These are phyloP conservation scores for Miichthys miiuy DNA, from an alignment of 2,797 vertebrate species.

Conservation along the genomic window DNA sequence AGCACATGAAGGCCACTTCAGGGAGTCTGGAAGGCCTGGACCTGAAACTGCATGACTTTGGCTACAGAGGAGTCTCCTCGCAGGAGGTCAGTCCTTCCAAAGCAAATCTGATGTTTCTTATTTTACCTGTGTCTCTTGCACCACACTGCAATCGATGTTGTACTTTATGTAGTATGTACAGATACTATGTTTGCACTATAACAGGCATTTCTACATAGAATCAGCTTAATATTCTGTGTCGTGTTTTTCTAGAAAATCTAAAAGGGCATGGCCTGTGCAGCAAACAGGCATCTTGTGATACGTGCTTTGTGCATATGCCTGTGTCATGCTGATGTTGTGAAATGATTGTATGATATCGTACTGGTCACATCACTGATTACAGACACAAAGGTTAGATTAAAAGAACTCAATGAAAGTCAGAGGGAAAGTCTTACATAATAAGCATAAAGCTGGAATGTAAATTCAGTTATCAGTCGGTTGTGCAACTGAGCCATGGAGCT, in stretches of 20 bases:
- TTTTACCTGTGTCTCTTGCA: not conserved
- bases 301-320: not conserved
- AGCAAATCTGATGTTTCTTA: not conserved
- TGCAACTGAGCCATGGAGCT: not conserved
- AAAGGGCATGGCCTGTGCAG: not conserved
- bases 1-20: slow-evolving; percentile 84
- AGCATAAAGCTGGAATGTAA: slow-evolving; percentile 1
- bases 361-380: not conserved
- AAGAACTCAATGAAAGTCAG: not conserved
- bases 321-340: slow-evolving; percentile 3
- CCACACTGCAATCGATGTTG: not conserved
- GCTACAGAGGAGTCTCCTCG: slow-evolving; percentile 87
- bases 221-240: not conserved
- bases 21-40: slow-evolving; percentile 86
- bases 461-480: slow-evolving; percentile 5
- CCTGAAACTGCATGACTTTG: slow-evolving; percentile 86
- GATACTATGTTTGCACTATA: too few relatives aligned
- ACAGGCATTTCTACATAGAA: too few relatives aligned
- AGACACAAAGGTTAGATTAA: slow-evolving; percentile 20
- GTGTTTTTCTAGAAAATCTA: not conserved
- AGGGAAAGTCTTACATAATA: slow-evolving; percentile 4
- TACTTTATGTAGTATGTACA: not conserved
- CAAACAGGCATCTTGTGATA: not conserved
- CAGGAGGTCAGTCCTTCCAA: slow-evolving; percentile 79
- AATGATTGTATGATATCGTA: not conserved